Evolutionary conservation across 2,113 vertebrate species (phyloP).

Genomic region (Charadrius vociferus): DNA sequence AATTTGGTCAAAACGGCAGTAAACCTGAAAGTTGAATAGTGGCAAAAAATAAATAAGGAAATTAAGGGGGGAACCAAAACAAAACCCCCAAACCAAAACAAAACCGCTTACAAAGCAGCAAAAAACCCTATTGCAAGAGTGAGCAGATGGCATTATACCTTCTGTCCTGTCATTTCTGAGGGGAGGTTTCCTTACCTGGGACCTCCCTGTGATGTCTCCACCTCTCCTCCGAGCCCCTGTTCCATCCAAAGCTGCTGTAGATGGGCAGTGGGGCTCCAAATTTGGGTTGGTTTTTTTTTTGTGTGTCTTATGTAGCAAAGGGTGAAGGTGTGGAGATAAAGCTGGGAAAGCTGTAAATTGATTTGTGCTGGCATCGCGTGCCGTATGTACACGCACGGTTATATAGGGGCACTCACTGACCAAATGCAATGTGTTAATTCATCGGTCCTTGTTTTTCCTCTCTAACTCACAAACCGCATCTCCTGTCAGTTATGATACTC

Average conservation of each 20-base stretch:
- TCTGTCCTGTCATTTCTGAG: not conserved
- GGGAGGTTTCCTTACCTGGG: not conserved
- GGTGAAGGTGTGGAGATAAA: not conserved
- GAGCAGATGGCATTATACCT: not conserved
- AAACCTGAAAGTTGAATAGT: not conserved
- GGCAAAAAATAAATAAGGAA: not conserved
- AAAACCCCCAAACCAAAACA: too few relatives aligned
- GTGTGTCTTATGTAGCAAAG: not conserved
- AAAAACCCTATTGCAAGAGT: accelerated
- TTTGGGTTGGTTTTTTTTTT: not conserved
- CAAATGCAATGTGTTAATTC: not conserved
- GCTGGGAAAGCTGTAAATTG: not conserved
- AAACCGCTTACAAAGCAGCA: not conserved
- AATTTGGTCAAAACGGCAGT: not conserved
- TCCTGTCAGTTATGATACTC: not conserved
- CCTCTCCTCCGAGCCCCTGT: too few relatives aligned
- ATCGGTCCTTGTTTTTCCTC: not conserved
- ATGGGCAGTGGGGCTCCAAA: not conserved
- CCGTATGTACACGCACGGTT: accelerated
- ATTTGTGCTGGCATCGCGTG: accelerated
- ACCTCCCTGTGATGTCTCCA: accelerated
- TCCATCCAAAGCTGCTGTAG: not conserved
- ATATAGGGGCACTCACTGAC: not conserved
- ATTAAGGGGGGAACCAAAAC: accelerated
- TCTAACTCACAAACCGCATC: accelerated